Evolutionary conservation across 1,140 invertebrate genomes (phyloP).

Genomic region (Tetramorium alpestre): DNA sequence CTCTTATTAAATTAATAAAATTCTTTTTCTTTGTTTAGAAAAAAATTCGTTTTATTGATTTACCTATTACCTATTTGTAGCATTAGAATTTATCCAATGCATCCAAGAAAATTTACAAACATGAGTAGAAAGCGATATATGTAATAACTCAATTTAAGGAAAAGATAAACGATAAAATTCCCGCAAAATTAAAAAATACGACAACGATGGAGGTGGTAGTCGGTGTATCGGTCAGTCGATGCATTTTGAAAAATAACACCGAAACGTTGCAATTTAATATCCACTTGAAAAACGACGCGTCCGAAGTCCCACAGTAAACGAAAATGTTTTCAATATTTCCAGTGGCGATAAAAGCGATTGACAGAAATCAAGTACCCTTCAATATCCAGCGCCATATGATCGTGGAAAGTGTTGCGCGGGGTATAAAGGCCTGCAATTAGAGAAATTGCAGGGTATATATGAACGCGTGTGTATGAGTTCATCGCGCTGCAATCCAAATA

Average conservation of each 20-base stretch:
- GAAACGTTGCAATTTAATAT: slow-evolving; percentile 62
- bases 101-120: neutral
- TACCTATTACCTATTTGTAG: neutral
- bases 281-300: slow-evolving; percentile 53
- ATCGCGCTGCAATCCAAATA: slow-evolving; percentile 72
- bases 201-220: neutral
- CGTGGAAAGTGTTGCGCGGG: slow-evolving; percentile 67
- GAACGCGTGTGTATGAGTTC: slow-evolving; percentile 52
- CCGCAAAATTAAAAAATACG: slow-evolving; percentile 32
- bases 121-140: neutral
- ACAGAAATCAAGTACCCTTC: slow-evolving; percentile 73
- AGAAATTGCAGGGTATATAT: slow-evolving; percentile 66
- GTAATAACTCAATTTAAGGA: slow-evolving; percentile 26
- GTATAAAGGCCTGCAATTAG: slow-evolving; percentile 74
- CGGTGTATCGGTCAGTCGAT: slow-evolving; percentile 30
- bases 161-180: slow-evolving; percentile 8
- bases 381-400: slow-evolving; percentile 61
- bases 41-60: neutral
- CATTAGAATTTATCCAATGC: neutral
- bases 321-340: slow-evolving; percentile 74
- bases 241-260: slow-evolving; percentile 60
- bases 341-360: slow-evolving; percentile 74
- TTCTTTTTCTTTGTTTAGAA: neutral
- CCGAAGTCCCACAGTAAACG: slow-evolving; percentile 61
- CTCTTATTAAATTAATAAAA: neutral